Evolutionary conservation across 1,140 invertebrate species (phyloP), one percentile per base, ranked within the genome.

Genomic region (Papilio glaucus): DNA sequence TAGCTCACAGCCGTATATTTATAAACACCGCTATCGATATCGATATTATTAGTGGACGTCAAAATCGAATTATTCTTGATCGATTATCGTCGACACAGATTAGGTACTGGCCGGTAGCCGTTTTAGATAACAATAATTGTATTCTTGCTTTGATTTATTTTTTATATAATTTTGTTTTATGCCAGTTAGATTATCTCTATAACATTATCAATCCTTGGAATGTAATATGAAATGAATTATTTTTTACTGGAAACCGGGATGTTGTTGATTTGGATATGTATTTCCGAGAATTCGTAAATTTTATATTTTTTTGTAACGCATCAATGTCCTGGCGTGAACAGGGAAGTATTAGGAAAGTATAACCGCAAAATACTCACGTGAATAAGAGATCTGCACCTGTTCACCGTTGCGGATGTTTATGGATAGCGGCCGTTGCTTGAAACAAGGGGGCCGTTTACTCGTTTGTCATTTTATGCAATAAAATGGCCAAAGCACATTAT

Each of bases 11-110:
- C 68, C 79, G 82, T 80, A 81, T 85, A 89, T 90, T 90, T 90
- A 86, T 87, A 91, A 91, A 91, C 87, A 87, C 80, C 77, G 81
- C 81, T 85, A 91, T 86, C 84, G 84, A 65, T 78, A 87, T 86
- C 84, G 83, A 79, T 74, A 76, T 26, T 57, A 57, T 57, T 57
- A 57, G 49, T 57, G 37, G 38, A 63, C 77, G 39, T 73, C 72
- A 72, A 68, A 81, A 75, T 68, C 68, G 74, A 77, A 45, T 72
- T 76, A 75, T 67, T 72, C 76, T 77, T 76, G 72, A 79, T 75
- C 74, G 73, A 78, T 77, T 76, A 76, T 73, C 71, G 71, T 57
- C 41, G 72, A 73, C 69, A 73, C 73, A 76, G 57, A 74, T 77
- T 74, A n/a, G n/a, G n/a, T n/a, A 76, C 69, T 70, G 33, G 69